phyloP scores from a whole-genome alignment of 2,888 invertebrate species.

The Sarcophaga rosellei region DNA sequence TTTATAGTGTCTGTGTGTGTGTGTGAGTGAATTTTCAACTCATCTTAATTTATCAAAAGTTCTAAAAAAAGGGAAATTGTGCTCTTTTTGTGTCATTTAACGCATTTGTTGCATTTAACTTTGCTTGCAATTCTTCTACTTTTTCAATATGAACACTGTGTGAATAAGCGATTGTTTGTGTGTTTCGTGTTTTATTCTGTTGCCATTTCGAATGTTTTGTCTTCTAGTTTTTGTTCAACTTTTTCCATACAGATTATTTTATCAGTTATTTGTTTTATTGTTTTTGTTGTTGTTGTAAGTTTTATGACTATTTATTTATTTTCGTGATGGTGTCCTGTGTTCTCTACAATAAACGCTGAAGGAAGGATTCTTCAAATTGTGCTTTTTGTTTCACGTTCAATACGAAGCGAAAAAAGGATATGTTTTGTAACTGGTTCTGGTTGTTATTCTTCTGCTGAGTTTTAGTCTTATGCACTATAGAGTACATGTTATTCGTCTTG shows the following conservation, averaged over 20 bases:
- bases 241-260: slow-evolving; percentile 33
- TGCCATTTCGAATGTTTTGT: slow-evolving; percentile 48
- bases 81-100: slow-evolving; percentile 62
- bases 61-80: slow-evolving; percentile 65
- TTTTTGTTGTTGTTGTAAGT: slow-evolving; percentile 40
- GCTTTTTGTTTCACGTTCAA: no score
- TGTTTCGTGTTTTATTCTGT: slow-evolving; percentile 12
- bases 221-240: slow-evolving; percentile 19
- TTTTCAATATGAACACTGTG: slow-evolving; percentile 11
- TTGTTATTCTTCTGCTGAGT: no score
- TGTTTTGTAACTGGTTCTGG: no score
- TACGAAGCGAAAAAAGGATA: no score
- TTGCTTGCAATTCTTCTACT: not conserved
- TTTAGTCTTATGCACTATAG: no score
- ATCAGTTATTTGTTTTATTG: slow-evolving; percentile 24
- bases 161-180: slow-evolving; percentile 13
- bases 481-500: no score
- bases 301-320: slow-evolving; percentile 58
- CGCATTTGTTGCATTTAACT: slow-evolving; percentile 65
- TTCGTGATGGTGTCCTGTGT: slow-evolving; percentile 11
- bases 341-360: slow-evolving; percentile 4
- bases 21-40: slow-evolving; percentile 56
- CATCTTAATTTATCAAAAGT: slow-evolving; percentile 65
- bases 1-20: slow-evolving; percentile 26
- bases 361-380: not conserved